These are phyloP conservation scores for Eueremaeus valkanovi DNA, from an alignment of 2,888 invertebrate species.

Conservation along the genomic window DNA sequence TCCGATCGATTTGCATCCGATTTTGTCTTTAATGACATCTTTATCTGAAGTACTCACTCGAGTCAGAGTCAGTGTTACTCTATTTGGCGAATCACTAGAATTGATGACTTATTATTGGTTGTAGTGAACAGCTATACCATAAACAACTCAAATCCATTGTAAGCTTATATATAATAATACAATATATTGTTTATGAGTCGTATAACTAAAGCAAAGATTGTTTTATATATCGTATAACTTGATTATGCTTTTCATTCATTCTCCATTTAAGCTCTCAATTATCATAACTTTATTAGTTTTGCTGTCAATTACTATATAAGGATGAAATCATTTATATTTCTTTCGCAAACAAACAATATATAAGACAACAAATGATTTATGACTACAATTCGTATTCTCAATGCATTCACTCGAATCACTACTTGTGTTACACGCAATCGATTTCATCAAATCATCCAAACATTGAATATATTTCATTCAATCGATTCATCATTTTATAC, in stretches of 20 bases:
- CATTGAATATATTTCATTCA: too few species aligned
- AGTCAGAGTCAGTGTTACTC: not conserved
- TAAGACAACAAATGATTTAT: constrained; percentile 12
- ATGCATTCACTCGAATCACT: too few species aligned
- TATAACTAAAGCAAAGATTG: not conserved
- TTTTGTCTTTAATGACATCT: constrained; percentile 24
- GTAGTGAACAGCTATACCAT: not conserved
- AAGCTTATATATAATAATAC: not conserved
- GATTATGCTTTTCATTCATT: not conserved
- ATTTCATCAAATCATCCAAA: too few species aligned
- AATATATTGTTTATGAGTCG: not conserved
- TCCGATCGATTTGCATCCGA: not conserved
- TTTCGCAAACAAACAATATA: not conserved
- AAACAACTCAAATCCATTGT: constrained; percentile 5
- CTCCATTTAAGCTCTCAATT: not conserved
- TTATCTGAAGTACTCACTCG: too few species aligned
- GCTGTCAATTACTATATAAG: not conserved
- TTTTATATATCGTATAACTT: not conserved
- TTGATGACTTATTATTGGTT: constrained; percentile 19
- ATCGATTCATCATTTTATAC: too few species aligned
- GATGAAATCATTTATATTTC: not conserved
- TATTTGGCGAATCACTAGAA: constrained; percentile 22
- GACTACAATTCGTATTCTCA: not conserved
- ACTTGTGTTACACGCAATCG: too few species aligned
- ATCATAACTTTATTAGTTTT: constrained; percentile 9